Conservation (phyloP, 2,797 vertebrate genomes). For the Poecilia wingei region DNA sequence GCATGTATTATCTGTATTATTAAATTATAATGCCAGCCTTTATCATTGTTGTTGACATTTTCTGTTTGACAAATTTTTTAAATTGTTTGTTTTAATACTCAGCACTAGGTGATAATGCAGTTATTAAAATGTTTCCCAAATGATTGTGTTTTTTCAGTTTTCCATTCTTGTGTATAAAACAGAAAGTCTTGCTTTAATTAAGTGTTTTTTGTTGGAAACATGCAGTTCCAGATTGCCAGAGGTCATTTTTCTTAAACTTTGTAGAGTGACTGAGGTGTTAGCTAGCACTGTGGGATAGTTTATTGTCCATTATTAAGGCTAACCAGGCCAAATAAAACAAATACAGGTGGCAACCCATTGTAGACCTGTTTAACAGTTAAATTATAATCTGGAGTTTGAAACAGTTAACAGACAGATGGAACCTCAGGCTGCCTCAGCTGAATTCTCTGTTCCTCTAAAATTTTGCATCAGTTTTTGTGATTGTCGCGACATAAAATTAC, state of each 20-base stretch:
- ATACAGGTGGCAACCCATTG: no score
- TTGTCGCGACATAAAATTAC: no score
- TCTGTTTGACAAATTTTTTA: background rate
- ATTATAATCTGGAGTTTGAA: background rate
- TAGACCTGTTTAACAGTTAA: no score
- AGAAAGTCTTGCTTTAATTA: background rate
- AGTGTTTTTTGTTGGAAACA: background rate
- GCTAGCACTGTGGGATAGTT: no score
- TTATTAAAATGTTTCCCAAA: background rate
- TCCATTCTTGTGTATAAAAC: background rate
- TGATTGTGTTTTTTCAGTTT: background rate
- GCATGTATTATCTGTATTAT: no score
- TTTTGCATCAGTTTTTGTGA: no score
- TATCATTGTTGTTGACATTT: background rate
- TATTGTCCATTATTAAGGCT: no score
- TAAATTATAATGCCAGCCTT: no score
- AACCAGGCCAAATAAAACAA: no score
- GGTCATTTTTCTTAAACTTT: background rate
- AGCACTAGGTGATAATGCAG: background rate
- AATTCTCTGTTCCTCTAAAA: background rate
- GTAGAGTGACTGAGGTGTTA: background rate
- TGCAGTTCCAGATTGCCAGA: background rate
- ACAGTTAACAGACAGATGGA: background rate
- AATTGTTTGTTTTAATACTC: background rate
- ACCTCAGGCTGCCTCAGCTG: background rate